Evolutionary conservation across 2,888 invertebrate species (phyloP), one percentile per base, ranked within the genome.

Genomic region (Tanypteryx hageni): DNA sequence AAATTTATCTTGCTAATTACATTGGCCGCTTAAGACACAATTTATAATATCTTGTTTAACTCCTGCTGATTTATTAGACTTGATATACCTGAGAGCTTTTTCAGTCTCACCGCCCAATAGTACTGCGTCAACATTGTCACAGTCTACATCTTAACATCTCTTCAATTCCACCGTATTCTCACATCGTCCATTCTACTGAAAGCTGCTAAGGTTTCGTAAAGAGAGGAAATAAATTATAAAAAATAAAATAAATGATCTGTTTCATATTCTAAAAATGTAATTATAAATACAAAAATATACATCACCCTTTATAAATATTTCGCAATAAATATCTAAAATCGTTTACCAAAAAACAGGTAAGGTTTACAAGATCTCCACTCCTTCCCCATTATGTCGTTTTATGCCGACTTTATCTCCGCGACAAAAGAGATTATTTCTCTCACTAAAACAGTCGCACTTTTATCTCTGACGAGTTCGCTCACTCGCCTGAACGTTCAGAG

Each of bases 201-300:
- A 44, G 5, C 44, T 44, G 5, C 44, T 44, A 44, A 3, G 44
- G 44, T 44, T 44, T 44, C 5, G 44, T 1, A 44, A 44, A 44
- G 1, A 3, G 44, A 44, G 44, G 44, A 44, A 44, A 44, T 44
- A 44, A 3, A 1, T 44, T 44, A 3, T 3, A 44, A 44, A 44
- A 3, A 44, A 44, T 44, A 3, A 44, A 44, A 44, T 5, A 44
- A 44, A 76, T 76, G 22, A 16, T 9, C 68, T n/a, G 2, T 13
- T 13, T 76, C 16, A 76, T 0, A 11, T 22, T 22, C 22, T 11
- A 10, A 8, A 76, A 13, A 76, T 76, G n/a, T 76, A 76, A 27
- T 76, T 76, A 76, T 76, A 76, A 76, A 76, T 76, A 89, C 64
- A 89, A 89, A 64, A 89, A 89, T 89, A 89, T 89, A 89, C 89